Base-by-base conservation (phyloP, 2,113 vertebrate species). In the Rhynchomys soricoides region DNA sequence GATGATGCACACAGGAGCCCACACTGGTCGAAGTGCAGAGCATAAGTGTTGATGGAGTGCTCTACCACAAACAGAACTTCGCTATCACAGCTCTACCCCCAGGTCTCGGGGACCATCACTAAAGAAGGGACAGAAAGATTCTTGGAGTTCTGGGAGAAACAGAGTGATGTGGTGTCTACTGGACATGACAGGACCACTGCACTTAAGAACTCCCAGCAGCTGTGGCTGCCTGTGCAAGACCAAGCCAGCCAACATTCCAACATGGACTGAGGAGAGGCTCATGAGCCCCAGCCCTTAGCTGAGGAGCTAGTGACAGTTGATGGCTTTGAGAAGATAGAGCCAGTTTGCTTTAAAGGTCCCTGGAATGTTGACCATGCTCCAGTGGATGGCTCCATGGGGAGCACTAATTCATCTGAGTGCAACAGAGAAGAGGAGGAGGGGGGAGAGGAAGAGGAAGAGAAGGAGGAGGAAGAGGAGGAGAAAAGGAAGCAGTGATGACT, bases 361-460 rank as follows among this genome's bases (percentile, higher is more conserved):
- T 37, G 43, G 43, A 45, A 48, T 17, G 24, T 34, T 21, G 40
- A 12, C 59, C 59, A 13, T 2, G 45, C 16, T 86, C 83, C 45
- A 86, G 29, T 4, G 43, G 16, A 37, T 62, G 40, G 31, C 26
- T 17, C 26, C 59, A 22, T 0, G 9, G 17, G 43, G 19, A 48
- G 2, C 82, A 48, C 62, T 22, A 48, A 48, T 7, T 48, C 5
- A 15, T 21, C 59, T 34, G n/a, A 4, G 59, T 62, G 7, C 37
- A 37, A 50, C 9, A 78, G 6, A 48, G 45, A 5, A 13, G 64
- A 31, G 11, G 64, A 31, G 12, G 24, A 31, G 13, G 73, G 13
- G 17, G 37, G 21, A 1, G 16, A 19, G 37, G 16, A 19, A 17
- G 7, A 19, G 37, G 1, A 13, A 37, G 8, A 5, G 34, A 0